Base-by-base conservation (phyloP, 2,888 invertebrate genomes). In the Xestobium rufovillosum region DNA sequence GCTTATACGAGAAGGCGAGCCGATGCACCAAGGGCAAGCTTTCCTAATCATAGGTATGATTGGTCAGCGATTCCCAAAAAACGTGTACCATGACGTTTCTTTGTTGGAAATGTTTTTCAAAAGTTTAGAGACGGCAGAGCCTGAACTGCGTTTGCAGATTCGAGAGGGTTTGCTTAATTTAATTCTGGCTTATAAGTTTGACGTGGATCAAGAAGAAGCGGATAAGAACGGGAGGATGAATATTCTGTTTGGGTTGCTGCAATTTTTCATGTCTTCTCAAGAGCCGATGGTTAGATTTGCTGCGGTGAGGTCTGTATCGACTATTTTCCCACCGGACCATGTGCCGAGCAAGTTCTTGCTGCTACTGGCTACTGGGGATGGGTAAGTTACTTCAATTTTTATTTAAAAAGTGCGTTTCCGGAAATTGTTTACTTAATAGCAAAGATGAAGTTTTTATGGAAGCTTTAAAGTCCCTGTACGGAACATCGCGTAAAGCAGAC, bases 261-360 rank as follows among this genome's bases (percentile, higher is more conserved):
- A 84, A 57, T 71, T 81, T 63, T 78, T 85, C 68, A 79, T 88
- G 56, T 73, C 83, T 67, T 75, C 78, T 23, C 80, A 83, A 11
- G 81, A 89, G 51, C 71, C 80, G 2, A 83, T 85, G 69, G 81
- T 84, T 25, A 73, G 92, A 39, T 83, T 86, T 65, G 81, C 87
- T 25, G 85, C 88, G 2, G 86, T 84, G 53, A 76, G 86, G 41
- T 90, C 87, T 54, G 74, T 88, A 0, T 79, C 83, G 2, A 76
- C 77, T 4, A 83, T 91, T 46, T 94, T 90, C 63, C 85, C 88
- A 0, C 71, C 77, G 17, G 75, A 84, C 53, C 86, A 88, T 61
- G 78, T 86, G 1, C 83, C 87, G 0, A 84, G 91, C 0, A 73
- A 88, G 53, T 90, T 84, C 59, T 68, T 91, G 6, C 65, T 94